Evolutionary conservation across 2,113 vertebrate species (phyloP).

Genomic region (Fukomys damarensis): DNA sequence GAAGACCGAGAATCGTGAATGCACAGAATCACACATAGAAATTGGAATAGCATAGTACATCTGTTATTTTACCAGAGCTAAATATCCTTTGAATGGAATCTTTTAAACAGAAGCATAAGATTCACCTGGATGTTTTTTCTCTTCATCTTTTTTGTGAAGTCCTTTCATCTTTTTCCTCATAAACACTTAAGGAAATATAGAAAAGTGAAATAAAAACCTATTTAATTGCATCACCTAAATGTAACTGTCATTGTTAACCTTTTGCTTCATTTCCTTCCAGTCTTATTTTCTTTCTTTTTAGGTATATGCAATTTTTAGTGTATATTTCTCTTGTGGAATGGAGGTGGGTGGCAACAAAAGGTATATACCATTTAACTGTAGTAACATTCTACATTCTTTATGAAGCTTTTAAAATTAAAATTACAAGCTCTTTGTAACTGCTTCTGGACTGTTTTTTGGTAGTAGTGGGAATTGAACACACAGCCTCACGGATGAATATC

Average conservation of each 20-base stretch:
- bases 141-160: background rate
- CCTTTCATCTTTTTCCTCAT: background rate
- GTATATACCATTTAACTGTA: background rate
- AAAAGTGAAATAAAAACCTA: constrained; percentile 12
- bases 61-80: constrained; percentile 22
- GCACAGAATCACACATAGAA: constrained; percentile 27
- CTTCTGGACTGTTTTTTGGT: background rate
- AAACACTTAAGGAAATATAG: constrained; percentile 37
- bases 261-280: constrained; percentile 53
- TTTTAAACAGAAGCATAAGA: constrained; percentile 29
- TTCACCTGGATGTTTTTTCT: background rate
- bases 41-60: background rate
- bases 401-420: background rate
- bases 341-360: background rate
- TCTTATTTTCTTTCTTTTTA: constrained; percentile 16
- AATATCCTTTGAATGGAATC: constrained; percentile 26
- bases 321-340: background rate
- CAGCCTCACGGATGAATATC: background rate
- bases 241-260: constrained; percentile 10
- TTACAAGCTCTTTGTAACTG: background rate
- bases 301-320: background rate
- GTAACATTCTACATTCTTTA: background rate
- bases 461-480: background rate
- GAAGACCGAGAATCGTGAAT: constrained; percentile 24
- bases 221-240: constrained; percentile 11